Evolutionary conservation across 2,113 vertebrate species (phyloP).

Genomic region (Apaloderma vittatum): DNA sequence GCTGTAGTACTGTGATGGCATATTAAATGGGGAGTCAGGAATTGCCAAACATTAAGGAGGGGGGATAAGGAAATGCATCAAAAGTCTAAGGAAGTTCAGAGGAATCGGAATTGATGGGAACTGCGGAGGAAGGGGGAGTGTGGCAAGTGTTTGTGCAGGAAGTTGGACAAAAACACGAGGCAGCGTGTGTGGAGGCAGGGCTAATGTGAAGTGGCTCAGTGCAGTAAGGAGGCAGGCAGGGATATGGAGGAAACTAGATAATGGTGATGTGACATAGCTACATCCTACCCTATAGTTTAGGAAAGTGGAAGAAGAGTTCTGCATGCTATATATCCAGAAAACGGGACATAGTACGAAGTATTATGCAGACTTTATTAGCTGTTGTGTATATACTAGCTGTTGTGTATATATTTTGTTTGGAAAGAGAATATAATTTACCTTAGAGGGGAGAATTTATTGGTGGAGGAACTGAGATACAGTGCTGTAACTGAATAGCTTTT

Average conservation of each 20-base stretch:
- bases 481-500: background rate
- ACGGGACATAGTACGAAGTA: background rate
- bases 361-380: background rate
- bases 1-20: background rate
- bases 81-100: constrained; percentile 10
- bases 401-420: too few relatives aligned
- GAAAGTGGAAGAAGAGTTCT: background rate
- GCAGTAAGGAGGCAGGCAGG: background rate
- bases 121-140: background rate
- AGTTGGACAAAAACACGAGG: background rate
- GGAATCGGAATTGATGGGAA: background rate
- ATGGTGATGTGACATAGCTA: background rate
- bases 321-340: background rate
- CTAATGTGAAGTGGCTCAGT: background rate
- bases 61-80: background rate
- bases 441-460: background rate
- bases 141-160: background rate
- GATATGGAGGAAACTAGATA: background rate
- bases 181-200: background rate
- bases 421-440: background rate
- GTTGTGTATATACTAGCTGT: background rate
- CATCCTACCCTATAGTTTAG: background rate
- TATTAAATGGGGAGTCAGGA: background rate
- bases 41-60: background rate
- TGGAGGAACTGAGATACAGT: background rate